Evolutionary conservation across 2,113 vertebrate genomes (phyloP).

Genomic region (Phrynosoma platyrhinos): DNA sequence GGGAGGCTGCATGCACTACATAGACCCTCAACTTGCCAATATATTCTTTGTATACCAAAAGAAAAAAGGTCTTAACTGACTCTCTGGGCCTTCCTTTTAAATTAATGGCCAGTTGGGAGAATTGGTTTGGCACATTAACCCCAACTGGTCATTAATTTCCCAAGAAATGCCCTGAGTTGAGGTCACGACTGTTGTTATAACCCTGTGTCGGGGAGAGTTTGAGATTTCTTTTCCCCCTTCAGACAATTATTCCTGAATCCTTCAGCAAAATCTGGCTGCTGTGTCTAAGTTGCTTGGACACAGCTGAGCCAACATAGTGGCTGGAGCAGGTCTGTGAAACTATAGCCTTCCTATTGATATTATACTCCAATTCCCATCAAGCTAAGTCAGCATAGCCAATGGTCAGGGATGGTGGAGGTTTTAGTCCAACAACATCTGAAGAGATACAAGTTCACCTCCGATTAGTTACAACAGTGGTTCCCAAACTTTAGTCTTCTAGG

Average conservation of each 20-base stretch:
- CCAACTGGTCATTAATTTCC: neutral
- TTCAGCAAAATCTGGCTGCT: neutral
- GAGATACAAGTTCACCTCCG: neutral
- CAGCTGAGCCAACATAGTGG: neutral
- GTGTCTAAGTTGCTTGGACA: neutral
- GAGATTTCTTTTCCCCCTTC: neutral
- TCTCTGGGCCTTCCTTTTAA: neutral
- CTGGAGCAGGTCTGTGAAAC: too few relatives aligned
- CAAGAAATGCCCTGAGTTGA: constrained; percentile 7
- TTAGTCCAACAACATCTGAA: neutral
- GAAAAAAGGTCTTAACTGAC: neutral
- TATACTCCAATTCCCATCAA: too few relatives aligned
- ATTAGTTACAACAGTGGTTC: too few relatives aligned
- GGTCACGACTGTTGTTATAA: neutral
- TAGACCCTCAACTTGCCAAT: neutral
- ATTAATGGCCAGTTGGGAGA: constrained; percentile 23
- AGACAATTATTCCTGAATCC: neutral
- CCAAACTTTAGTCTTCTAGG: too few relatives aligned
- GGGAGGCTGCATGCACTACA: too few relatives aligned
- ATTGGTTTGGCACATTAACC: neutral
- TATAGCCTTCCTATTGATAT: too few relatives aligned
- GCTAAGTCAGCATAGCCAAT: neutral
- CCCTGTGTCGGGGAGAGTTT: neutral
- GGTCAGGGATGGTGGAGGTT: neutral
- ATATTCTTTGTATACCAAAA: constrained; percentile 17